These are phyloP conservation scores for Colletes gigas DNA, from an alignment of 1,140 invertebrate species.

Conservation along the genomic window DNA sequence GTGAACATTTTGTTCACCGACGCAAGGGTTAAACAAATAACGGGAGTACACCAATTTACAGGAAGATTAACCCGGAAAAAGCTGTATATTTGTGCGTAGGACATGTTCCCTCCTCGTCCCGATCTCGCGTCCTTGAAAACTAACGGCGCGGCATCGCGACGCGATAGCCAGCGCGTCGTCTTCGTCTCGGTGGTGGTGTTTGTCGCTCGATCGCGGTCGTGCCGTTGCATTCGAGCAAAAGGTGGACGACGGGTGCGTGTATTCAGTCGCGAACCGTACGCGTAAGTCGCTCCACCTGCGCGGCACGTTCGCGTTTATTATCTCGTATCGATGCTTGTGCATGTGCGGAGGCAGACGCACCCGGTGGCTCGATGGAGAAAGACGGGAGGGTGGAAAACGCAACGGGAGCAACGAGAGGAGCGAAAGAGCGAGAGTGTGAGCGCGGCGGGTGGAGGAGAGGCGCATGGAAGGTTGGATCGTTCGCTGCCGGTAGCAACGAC, in stretches of 20 bases:
- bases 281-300: slow-evolving; percentile 45
- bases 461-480: slow-evolving; percentile 78
- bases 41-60: no score
- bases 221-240: slow-evolving; percentile 52
- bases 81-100: no score
- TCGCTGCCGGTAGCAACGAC: slow-evolving; percentile 81
- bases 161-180: background rate
- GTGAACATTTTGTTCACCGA: no score
- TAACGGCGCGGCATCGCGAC: slow-evolving; percentile 34
- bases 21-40: no score
- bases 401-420: background rate
- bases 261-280: slow-evolving; percentile 25
- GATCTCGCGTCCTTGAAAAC: slow-evolving; percentile 56
- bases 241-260: background rate
- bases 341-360: slow-evolving; percentile 38
- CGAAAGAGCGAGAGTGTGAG: slow-evolving; percentile 7
- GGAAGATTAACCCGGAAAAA: no score
- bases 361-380: slow-evolving; percentile 1
- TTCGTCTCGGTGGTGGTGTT: background rate
- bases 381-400: background rate
- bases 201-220: slow-evolving; percentile 30
- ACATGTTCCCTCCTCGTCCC: no score
- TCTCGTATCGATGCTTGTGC: slow-evolving; percentile 54
- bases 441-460: background rate
- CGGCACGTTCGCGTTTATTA: slow-evolving; percentile 26